Conservation (phyloP, 2,888 invertebrate species). For the Odiellus spinosus region DNA sequence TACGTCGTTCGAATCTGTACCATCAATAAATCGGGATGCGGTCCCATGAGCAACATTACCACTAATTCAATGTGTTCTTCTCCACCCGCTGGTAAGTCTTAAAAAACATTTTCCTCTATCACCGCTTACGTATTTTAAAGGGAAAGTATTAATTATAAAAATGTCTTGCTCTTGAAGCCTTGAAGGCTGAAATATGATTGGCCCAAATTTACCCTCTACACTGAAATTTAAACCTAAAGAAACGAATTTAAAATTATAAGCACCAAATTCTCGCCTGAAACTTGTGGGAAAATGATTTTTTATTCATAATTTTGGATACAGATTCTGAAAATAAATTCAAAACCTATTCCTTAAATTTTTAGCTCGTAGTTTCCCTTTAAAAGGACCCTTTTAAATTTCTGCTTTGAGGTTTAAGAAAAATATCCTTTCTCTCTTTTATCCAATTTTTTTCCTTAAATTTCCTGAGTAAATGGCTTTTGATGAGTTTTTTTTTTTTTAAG, state of each 20-base stretch:
- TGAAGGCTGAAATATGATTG: neutral
- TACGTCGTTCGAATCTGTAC: conserved; percentile 45
- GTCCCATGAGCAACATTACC: conserved; percentile 33
- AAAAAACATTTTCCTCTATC: neutral
- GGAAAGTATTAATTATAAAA: neutral
- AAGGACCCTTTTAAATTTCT: neutral
- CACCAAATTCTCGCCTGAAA: too few species aligned
- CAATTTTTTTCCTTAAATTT: too few species aligned
- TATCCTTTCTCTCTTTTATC: conserved; percentile 32
- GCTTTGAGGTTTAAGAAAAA: neutral
- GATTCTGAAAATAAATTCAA: too few species aligned
- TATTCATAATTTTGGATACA: too few species aligned
- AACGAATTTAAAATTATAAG: too few species aligned
- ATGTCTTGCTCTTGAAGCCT: neutral
- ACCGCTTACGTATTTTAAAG: neutral
- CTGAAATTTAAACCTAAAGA: too few species aligned
- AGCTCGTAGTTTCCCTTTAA: too few species aligned
- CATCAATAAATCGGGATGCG: conserved; percentile 44
- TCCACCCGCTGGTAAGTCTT: conserved; percentile 33
- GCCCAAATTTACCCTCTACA: too few species aligned
- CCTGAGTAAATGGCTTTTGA: too few species aligned
- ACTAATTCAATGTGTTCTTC: conserved; percentile 44
- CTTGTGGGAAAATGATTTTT: too few species aligned
- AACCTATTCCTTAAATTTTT: too few species aligned
- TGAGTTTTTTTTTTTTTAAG: too few species aligned